Conservation (phyloP, 2,888 invertebrate genomes). For the Cyclophora albipunctata region DNA sequence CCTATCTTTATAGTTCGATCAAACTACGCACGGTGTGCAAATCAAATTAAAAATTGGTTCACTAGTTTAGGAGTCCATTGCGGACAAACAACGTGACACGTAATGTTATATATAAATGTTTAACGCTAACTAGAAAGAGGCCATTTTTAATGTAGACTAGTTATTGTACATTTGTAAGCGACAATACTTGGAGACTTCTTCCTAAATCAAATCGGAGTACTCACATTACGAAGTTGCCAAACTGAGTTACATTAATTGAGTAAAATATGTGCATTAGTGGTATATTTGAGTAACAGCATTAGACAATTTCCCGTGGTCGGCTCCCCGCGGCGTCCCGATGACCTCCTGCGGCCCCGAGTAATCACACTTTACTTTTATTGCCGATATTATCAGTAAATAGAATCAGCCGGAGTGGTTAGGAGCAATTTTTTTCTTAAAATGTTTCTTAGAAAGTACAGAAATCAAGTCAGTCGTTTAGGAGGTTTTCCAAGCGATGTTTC, state of each 20-base stretch:
- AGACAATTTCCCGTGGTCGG: slow-evolving; percentile 43
- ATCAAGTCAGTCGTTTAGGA: slow-evolving; percentile 2
- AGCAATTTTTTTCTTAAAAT: slow-evolving; percentile 17
- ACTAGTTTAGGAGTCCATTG: too few species aligned
- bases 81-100: too few species aligned
- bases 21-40: too few species aligned
- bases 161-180: not conserved
- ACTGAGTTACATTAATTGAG: slow-evolving; percentile 14
- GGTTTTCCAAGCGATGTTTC: too few species aligned
- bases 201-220: not conserved
- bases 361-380: slow-evolving; percentile 52
- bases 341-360: slow-evolving; percentile 41
- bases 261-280: slow-evolving; percentile 24
- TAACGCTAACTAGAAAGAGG: too few species aligned
- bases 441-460: slow-evolving; percentile 9
- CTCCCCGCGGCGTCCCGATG: slow-evolving; percentile 40
- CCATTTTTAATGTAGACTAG: not conserved
- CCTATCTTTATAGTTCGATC: too few species aligned
- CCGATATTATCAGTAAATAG: slow-evolving; percentile 40
- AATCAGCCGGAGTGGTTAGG: slow-evolving; percentile 25
- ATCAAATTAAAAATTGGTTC: too few species aligned
- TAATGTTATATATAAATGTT: too few species aligned
- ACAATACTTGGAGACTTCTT: not conserved
- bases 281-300: slow-evolving; percentile 51
- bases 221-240: not conserved